phyloP scores from a whole-genome alignment of 2,888 invertebrate species.

The Theodoxus fluviatilis region DNA sequence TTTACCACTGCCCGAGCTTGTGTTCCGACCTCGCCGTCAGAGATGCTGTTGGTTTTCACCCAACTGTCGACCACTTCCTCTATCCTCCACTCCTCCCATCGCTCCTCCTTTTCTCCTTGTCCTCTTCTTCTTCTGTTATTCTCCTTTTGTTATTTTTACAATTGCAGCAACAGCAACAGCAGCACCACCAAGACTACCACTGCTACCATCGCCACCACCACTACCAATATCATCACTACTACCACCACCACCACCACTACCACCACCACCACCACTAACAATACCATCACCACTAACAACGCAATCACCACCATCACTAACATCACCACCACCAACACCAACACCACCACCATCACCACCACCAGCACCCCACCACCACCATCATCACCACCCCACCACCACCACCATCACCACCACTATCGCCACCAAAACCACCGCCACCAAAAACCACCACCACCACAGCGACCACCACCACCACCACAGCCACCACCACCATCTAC shows the following conservation, averaged over 20 bases:
- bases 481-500: background rate
- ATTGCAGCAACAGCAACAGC: background rate
- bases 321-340: background rate
- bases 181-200: background rate
- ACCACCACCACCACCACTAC: background rate
- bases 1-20: too few species aligned
- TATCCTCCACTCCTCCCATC: background rate
- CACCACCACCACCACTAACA: background rate
- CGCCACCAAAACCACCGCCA: background rate
- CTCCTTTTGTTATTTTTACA: too few species aligned
- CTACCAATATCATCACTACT: conserved; percentile 7
- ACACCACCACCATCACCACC: conserved; percentile 1
- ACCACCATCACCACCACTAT: conserved; percentile 16
- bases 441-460: background rate
- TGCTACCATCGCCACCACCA: background rate
- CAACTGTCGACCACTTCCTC: too few species aligned
- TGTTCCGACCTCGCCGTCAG: too few species aligned
- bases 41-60: too few species aligned
- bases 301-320: background rate
- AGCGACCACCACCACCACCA: background rate
- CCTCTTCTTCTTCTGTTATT: too few species aligned
- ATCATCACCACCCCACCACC: background rate
- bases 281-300: background rate
- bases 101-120: too few species aligned
- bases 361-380: conserved; percentile 7